Evolutionary conservation across 35 echinoderm and acorn worm species (phyloP).

Genomic region (Ptychodera flava): DNA sequence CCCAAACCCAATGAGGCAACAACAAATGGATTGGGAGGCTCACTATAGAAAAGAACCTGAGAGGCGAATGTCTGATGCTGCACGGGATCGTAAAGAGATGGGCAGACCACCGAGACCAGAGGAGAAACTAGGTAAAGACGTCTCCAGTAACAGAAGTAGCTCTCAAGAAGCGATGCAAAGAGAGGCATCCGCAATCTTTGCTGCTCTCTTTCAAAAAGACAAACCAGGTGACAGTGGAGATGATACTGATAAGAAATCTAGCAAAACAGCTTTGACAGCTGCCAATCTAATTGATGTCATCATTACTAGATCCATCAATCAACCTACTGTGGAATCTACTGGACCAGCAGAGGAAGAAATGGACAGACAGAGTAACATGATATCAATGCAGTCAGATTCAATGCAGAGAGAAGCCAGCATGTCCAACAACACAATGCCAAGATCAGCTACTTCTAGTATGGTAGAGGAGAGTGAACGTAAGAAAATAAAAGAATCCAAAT

Average conservation of each 20-base stretch:
- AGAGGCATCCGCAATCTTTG: constrained; percentile 9
- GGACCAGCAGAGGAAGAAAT: constrained; percentile 4
- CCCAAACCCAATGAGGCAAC: background rate
- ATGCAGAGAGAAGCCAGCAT: background rate
- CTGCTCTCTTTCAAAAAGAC: constrained; percentile 33
- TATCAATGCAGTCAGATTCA: background rate
- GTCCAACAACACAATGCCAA: background rate
- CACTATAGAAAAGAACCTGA: background rate
- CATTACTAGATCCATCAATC: constrained; percentile 72
- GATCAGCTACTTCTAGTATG: background rate
- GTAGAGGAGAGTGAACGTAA: background rate
- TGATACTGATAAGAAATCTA: constrained; percentile 5
- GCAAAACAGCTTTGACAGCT: constrained; percentile 41
- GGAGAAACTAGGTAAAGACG: background rate
- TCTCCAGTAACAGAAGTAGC: background rate
- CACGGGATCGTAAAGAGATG: background rate
- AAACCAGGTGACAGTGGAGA: background rate
- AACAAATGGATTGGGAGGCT: background rate
- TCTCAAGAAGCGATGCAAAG: background rate
- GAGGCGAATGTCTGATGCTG: background rate
- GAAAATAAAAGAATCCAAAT: background rate
- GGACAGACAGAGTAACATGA: background rate
- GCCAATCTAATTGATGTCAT: constrained; percentile 78
- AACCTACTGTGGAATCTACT: constrained; percentile 20
- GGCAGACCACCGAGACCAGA: background rate